Evolutionary conservation across 2,797 vertebrate species (phyloP).

Genomic region (Gallirallus australis): DNA sequence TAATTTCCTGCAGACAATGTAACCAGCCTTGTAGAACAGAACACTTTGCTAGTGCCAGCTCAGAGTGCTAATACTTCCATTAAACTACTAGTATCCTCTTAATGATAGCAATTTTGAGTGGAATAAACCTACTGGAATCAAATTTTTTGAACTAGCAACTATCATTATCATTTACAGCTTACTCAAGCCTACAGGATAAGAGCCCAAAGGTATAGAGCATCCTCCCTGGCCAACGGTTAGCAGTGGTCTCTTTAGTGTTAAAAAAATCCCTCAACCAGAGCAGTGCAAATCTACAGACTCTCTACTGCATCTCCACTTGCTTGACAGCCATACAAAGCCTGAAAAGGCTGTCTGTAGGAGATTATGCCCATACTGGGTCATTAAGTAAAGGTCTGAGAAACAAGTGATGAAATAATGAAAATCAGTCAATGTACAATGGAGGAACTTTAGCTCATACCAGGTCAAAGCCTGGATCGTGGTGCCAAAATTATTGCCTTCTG

Average conservation of each 20-base stretch:
- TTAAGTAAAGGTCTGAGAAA: background rate
- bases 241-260: background rate
- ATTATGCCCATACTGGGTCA: background rate
- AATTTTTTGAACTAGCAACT: conserved; percentile 43
- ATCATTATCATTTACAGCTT: conserved; percentile 27
- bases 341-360: background rate
- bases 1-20: conserved; percentile 65
- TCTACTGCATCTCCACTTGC: conserved; percentile 12
- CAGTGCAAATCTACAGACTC: background rate
- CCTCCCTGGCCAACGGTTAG: background rate
- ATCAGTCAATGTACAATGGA: background rate
- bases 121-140: conserved; percentile 45
- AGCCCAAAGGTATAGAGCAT: background rate
- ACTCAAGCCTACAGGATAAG: background rate
- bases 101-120: conserved; percentile 25
- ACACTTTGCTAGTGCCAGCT: conserved; percentile 45
- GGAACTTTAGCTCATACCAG: background rate
- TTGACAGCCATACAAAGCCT: conserved; percentile 11
- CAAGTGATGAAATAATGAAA: background rate
- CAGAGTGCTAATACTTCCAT: conserved; percentile 39
- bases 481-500: background rate
- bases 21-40: conserved; percentile 72
- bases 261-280: background rate
- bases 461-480: background rate
- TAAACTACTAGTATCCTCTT: conserved; percentile 41